Base-by-base conservation (phyloP, 2,888 invertebrate species). In the Aphelenchoides bicaudatus region DNA sequence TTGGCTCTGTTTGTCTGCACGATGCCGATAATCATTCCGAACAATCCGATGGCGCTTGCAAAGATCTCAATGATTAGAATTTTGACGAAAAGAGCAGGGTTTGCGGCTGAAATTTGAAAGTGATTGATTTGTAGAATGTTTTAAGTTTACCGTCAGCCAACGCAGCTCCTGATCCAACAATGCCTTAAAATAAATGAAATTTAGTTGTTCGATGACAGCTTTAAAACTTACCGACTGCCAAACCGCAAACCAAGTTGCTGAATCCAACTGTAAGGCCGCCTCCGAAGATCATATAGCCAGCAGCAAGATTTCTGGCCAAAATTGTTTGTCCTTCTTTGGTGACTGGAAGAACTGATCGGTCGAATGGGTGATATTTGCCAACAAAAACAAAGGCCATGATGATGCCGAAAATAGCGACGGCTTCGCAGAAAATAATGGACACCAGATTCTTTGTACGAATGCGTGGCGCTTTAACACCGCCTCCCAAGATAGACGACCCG, bases 361-460 rank as follows among this genome's bases (percentile, higher is more conserved):
- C 51, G 70, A 73, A 75, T 2, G 56, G 39, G 50, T 63, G 39
- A 46, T 52, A 61, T 56, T 77, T 77, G 63, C 74, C 75, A 50
- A 71, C 74, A 58, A 98, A 85, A 37, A 98, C 93, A 80, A 98
- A 96, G 47, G 98, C 94, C 75, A 94, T 92, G 78, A 98, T 98
- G 66, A 98, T 85, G 28, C 98, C 98, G 82, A 98, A 98, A 82
- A 98, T 98, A 67, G 98, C 98, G 2, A 98, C 98, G 68, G 98
- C 98, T 83, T 99, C 98, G 81, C 98, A 98, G 85, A 98, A 98
- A 82, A 98, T 98, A 74, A 98, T 93, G 52, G 94, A 96, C 80
- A 98, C 93, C 80, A 99, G 86, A 82, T 99, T 99, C 83, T 98
- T 98, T 58, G 98, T 98, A 83, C 94, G 91, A 82, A 99, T 98